Base-by-base conservation (phyloP, 2,113 vertebrate genomes). In the Columba janthina region DNA sequence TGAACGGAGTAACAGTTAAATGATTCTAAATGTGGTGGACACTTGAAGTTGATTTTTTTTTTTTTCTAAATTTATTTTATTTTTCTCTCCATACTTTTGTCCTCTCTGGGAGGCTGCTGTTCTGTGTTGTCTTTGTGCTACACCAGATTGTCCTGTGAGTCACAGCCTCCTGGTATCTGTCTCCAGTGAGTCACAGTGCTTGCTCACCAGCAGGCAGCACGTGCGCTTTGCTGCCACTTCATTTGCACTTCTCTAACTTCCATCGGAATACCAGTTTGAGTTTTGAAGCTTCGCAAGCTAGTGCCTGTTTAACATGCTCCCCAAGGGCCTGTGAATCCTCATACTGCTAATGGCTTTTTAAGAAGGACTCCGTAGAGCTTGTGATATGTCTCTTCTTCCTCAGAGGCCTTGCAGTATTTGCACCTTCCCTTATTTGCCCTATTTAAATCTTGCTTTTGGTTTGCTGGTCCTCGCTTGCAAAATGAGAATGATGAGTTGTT, bases 61-160 rank as follows among this genome's bases (percentile, higher is more conserved):
- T 19, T 44, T 44, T 24, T n/a, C n/a, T n/a, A n/a, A 38, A 38
- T 38, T 38, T 10, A 38, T 38, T 38, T 38, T 10, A 38, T 38
- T 92, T 82, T 91, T 66, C 34, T 71, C 8, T 92, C 60, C 19
- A 6, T 76, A 11, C 28, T 8, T 69, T 48, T 64, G 14, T 72
- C 25, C 11, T 75, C 0, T 34, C 19, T 61, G 57, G 15, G 46
- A 58, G 71, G 32, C 44, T 71, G n/a, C n/a, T 0, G 1, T 65
- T 79, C 36, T 2, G 0, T 58, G 3, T 28, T 62, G 56, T 29
- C 53, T 76, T 19, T 1, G 4, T 34, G 34, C 61, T 48, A 21
- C 31, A 4, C 7, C 34, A 36, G 42, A 3, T 8, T 58, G 75
- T 42, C 46, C 0, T 15, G 28, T 67, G 79, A 78, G 72, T 73